These are phyloP conservation scores for Erythrocercus mccallii DNA, from an alignment of 2,113 vertebrate species.

Conservation along the genomic window DNA sequence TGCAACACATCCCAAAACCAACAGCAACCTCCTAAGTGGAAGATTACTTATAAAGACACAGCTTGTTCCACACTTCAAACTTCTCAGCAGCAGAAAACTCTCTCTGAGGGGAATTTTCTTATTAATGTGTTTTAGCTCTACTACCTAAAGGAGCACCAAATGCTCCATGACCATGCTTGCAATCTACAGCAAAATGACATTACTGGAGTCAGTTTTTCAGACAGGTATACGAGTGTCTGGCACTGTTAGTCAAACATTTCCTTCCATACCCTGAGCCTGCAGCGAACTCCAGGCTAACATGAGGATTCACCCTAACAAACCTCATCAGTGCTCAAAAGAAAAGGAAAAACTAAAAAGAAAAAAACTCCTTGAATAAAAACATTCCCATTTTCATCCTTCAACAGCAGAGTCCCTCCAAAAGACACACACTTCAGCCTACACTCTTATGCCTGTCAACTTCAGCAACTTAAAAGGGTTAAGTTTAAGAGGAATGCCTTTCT, in stretches of 20 bases:
- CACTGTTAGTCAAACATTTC: not conserved
- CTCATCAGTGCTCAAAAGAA: not conserved
- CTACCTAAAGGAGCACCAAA: not conserved
- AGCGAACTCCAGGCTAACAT: not conserved
- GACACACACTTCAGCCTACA: not conserved
- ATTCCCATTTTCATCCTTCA: not conserved
- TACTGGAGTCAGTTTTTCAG: not conserved
- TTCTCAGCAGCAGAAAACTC: not conserved
- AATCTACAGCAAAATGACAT: not conserved
- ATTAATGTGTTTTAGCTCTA: not conserved
- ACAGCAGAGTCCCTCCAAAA: not conserved
- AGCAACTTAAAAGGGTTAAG: conserved; percentile 67
- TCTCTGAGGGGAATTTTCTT: not conserved
- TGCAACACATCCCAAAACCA: not conserved
- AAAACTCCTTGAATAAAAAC: not conserved
- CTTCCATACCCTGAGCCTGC: not conserved
- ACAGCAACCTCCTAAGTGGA: no score
- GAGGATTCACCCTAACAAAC: not conserved
- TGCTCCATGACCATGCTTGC: not conserved
- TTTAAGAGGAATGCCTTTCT: conserved; percentile 20
- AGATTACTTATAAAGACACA: not conserved
- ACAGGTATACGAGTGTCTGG: accelerated
- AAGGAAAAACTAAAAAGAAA: not conserved
- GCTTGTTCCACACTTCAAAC: not conserved
- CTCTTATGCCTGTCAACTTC: not conserved